A percentile compares a stretch with the other conserved stretches of the same genome.
phyloP scores from a whole-genome alignment of 1,140 invertebrate genomes.

The Heliconius hermathena region DNA sequence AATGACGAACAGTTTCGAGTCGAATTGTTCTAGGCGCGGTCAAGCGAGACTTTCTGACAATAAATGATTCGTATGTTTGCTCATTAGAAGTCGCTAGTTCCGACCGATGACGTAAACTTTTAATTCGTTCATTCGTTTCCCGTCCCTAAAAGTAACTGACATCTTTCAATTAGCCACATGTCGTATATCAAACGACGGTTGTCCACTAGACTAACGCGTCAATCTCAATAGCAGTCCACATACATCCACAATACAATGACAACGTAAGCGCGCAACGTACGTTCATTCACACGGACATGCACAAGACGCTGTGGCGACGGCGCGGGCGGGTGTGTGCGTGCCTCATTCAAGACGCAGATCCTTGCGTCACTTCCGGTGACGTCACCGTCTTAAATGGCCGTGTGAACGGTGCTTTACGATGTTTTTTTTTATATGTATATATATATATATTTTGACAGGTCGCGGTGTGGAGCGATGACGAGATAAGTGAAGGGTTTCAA shows the following conservation, averaged over 20 bases:
- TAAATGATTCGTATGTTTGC: slow-evolving; percentile 54
- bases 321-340: slow-evolving; percentile 56
- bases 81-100: slow-evolving; percentile 67
- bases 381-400: slow-evolving; percentile 74
- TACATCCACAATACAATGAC: slow-evolving; percentile 52
- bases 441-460: slow-evolving; percentile 68
- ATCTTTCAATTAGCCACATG: slow-evolving; percentile 65
- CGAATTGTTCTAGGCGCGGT: slow-evolving; percentile 68
- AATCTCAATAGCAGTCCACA: slow-evolving; percentile 61
- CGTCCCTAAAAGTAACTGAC: slow-evolving; percentile 56
- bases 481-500: slow-evolving; percentile 65
- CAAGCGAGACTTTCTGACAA: slow-evolving; percentile 70
- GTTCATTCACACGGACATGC: slow-evolving; percentile 64
- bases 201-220: slow-evolving; percentile 61
- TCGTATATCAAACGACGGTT: slow-evolving; percentile 59
- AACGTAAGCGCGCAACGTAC: slow-evolving; percentile 66
- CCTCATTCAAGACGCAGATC: slow-evolving; percentile 69
- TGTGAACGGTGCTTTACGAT: slow-evolving; percentile 62
- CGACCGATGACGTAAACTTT: slow-evolving; percentile 50
- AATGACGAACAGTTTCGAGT: slow-evolving; percentile 76
- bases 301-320: slow-evolving; percentile 32
- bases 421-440: slow-evolving; percentile 43
- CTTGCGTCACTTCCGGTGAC: slow-evolving; percentile 76
- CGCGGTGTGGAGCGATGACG: slow-evolving; percentile 50
- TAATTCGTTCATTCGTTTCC: slow-evolving; percentile 51